A percentile compares a stretch with the other conserved stretches of the same genome.
Conservation (phyloP, 2,888 invertebrate species). For the Protonemura montana region DNA sequence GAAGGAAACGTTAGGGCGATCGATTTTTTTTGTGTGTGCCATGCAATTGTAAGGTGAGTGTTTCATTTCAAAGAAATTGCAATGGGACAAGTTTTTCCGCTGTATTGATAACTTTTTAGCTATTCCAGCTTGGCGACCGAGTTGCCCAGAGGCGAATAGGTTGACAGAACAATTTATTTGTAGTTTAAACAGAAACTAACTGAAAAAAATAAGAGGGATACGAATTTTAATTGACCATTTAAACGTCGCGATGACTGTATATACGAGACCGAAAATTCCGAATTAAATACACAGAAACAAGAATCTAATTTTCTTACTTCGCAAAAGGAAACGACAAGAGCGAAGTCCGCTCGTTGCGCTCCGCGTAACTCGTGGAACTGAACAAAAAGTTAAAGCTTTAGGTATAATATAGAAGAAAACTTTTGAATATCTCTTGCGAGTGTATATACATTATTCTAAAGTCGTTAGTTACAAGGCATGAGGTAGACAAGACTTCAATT, state of each 20-base stretch:
- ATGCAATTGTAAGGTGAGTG: too few species aligned
- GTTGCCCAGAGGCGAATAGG: background rate
- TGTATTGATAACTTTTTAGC: background rate
- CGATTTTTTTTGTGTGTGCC: background rate
- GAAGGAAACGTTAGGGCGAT: background rate
- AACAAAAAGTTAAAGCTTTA: background rate
- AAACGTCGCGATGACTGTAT: background rate
- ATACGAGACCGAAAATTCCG: background rate
- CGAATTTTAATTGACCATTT: background rate
- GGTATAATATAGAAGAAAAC: background rate
- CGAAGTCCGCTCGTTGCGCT: background rate
- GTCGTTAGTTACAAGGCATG: background rate
- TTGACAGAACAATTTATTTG: background rate
- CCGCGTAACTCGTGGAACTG: background rate
- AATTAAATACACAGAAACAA: background rate
- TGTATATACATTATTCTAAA: background rate
- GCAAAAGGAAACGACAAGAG: background rate
- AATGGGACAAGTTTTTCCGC: too few species aligned
- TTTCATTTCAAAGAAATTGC: too few species aligned
- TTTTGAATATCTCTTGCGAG: background rate
- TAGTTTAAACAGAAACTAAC: background rate
- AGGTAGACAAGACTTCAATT: background rate
- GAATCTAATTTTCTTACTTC: background rate
- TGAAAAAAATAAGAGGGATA: background rate
- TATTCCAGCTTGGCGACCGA: background rate